Evolutionary conservation across 92 coral and sea anemone species (phyloP), one percentile per base, ranked within the genome.

Genomic region (Meandrina meandrites): DNA sequence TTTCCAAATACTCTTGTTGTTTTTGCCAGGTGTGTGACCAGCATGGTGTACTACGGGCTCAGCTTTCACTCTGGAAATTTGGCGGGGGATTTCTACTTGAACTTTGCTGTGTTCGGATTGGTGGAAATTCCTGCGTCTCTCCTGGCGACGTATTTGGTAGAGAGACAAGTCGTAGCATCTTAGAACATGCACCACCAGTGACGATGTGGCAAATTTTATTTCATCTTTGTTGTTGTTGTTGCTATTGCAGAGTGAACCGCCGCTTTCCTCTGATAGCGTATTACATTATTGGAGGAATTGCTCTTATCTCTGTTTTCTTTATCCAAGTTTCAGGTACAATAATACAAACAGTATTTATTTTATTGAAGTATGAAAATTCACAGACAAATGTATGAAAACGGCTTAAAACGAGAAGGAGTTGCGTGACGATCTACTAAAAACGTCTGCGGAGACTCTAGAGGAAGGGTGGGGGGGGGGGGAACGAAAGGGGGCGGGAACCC

Each of bases 51-150:
- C 82, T 97, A 97, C 85, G 98, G 99, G 24, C 91, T 97, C 79
- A 77, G 99, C 80, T 97, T 97, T 86, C 95, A 97, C 90, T 92
- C 98, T 10, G 99, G 98, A 24, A 96, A 94, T 80, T 88, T 97
- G 71, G 98, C 99, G 60, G 99, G 99, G 48, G 88, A 97, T 76
- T 92, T 92, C 75, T 97, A 95, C 79, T 78, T 97, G 77, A 97
- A 93, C 88, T 97, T 95, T 85, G 99, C 98, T 11, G 92, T 93
- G 12, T 91, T 95, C 34, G 99, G 98, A 81, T 80, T 97, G 83
- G 99, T 97, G 36, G 99, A 97, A 84, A 97, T 97, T 77, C 99
- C 99, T 2, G 98, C 98, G 30, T 97, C 95, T 81, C 81, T 93
- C 12, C 82, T 97, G 9, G 99, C 99, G 18, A 92, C 97, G 2